Base-by-base conservation (phyloP, 2,797 vertebrate species). In the Meriones psammophilus region DNA sequence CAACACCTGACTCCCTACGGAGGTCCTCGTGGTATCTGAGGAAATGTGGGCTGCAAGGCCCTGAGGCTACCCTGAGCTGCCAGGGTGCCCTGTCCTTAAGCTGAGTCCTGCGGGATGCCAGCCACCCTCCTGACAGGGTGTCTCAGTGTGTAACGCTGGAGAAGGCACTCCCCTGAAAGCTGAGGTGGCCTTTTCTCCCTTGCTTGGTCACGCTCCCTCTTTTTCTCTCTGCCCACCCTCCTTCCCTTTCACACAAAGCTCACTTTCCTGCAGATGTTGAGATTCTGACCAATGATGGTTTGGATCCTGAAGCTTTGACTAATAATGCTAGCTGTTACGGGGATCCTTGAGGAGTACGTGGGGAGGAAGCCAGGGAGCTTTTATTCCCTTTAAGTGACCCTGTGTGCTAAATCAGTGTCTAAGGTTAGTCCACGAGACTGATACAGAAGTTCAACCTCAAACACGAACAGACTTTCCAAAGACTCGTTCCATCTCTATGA, bases 381-480 rank as follows among this genome's bases (percentile, higher is more conserved):
- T 97, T 91, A 79, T 97, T 98, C 98, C 98, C 98, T 98, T 98
- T 98, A 98, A 97, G 97, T 93, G 97, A 98, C 96, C 97, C 96
- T 91, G 88, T 42, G 42, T 42, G 42, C 89, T 97, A 98, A 98
- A 83, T 10, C 64, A 68, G 83, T 1, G 2, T 85, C 30, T 36
- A 69, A 71, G 33, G 28, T 98, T 98, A 97, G 58, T 60, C 8
- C 36, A 20, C 0, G 15, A 28, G 80, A 8, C 14, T 30, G 42
- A 28, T 42, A 64, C 0, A 88, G 90, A 79, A 77, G 95, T 79
- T 89, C 94, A 97, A 91, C 95, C 94, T 78, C 95, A 97, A 98
- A 98, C 92, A 83, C 91, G 92, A 89, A 94, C 92, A 96, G 97
- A 97, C 98, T 98, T 98, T 97, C 94, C 95, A 97, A 97, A 95